phyloP scores from a whole-genome alignment of 2,113 vertebrate species.

The Nannobrachium achirus region DNA sequence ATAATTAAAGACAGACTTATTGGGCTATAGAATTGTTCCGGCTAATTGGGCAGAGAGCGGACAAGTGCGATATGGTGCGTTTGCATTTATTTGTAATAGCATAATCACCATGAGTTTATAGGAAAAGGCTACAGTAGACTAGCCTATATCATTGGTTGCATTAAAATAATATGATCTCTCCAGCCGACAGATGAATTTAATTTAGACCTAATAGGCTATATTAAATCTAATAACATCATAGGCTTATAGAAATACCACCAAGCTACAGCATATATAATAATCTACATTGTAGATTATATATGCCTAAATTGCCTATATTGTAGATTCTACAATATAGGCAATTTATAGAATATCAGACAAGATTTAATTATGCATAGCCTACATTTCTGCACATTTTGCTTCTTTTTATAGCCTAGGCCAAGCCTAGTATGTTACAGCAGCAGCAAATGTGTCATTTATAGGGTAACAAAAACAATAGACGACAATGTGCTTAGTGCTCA shows the following conservation, averaged over 20 bases:
- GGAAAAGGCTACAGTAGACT: not conserved
- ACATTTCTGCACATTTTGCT: not conserved
- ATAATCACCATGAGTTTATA: slow-evolving; percentile 29
- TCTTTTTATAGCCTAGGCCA: not conserved
- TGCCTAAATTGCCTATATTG: too few relatives aligned
- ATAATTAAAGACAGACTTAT: slow-evolving; percentile 96
- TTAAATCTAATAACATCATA: too few relatives aligned
- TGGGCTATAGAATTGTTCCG: slow-evolving; percentile 88
- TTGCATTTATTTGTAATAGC: slow-evolving; percentile 45
- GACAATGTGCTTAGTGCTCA: slow-evolving; percentile 28
- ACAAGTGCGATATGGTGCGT: slow-evolving; percentile 55
- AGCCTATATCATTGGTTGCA: not conserved
- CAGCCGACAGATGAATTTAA: not conserved
- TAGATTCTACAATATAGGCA: too few relatives aligned
- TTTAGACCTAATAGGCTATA: not conserved
- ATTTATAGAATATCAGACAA: too few relatives aligned
- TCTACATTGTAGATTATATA: too few relatives aligned
- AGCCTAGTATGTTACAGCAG: too few relatives aligned
- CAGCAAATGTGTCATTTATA: slow-evolving; percentile 63
- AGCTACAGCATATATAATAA: not conserved
- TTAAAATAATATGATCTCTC: too few relatives aligned
- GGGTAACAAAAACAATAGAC: slow-evolving; percentile 59
- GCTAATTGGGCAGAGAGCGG: slow-evolving; percentile 83
- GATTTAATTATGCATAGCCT: too few relatives aligned
- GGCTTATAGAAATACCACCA: not conserved